These are phyloP conservation scores for Equus przewalskii DNA, from an alignment of 2,113 vertebrate genomes.

Conservation along the genomic window DNA sequence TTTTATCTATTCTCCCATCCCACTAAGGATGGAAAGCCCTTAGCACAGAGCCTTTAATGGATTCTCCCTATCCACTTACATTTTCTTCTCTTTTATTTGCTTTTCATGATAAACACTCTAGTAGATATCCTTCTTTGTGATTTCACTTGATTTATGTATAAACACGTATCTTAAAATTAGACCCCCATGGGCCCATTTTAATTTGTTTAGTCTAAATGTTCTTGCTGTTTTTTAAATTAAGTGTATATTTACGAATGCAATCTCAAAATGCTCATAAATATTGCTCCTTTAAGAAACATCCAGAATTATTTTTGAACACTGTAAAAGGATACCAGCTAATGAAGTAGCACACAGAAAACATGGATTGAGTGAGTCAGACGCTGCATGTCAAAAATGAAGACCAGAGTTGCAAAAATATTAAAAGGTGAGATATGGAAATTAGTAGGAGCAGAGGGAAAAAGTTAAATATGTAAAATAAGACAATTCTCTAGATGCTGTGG, in stretches of 20 bases:
- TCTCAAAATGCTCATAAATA: neutral
- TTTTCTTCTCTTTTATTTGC: neutral
- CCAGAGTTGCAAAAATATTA: neutral
- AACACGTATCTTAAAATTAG: neutral
- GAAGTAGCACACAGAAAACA: neutral
- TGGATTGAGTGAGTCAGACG: neutral
- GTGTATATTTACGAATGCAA: neutral
- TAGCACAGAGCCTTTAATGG: neutral
- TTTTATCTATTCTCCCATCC: neutral
- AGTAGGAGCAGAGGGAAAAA: neutral
- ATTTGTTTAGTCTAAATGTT: conserved; percentile 9
- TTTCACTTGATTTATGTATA: neutral
- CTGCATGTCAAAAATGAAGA: neutral
- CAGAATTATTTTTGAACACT: neutral
- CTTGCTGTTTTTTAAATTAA: neutral
- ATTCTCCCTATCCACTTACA: neutral
- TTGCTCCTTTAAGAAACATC: neutral
- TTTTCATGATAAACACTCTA: neutral
- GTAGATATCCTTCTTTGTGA: neutral
- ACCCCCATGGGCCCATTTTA: neutral
- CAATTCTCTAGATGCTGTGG: neutral
- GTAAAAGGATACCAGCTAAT: neutral
- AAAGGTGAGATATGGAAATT: neutral
- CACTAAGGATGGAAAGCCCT: neutral
- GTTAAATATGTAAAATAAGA: neutral